Conservation (phyloP, 2,888 invertebrate species). For the Athalia rosae region DNA sequence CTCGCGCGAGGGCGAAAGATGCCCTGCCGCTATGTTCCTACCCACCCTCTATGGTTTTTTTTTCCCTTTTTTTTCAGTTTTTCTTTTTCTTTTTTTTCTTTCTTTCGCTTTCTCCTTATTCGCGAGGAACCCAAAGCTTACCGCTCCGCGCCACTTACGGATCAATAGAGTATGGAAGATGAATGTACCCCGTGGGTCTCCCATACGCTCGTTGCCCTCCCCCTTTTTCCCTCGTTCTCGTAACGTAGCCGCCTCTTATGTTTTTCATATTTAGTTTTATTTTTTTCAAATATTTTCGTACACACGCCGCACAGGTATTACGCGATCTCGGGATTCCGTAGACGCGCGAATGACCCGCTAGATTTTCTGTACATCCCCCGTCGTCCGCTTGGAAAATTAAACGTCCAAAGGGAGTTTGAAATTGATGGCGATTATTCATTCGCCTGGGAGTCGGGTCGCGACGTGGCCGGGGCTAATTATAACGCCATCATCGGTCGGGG, state of each 20-base stretch:
- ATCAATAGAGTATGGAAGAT: constrained; percentile 72
- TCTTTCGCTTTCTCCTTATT: constrained; percentile 49
- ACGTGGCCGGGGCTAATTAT: neutral
- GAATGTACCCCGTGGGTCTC: constrained; percentile 60
- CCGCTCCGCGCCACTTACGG: constrained; percentile 67
- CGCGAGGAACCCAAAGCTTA: constrained; percentile 35
- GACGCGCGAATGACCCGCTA: too few relatives aligned
- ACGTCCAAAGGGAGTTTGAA: neutral
- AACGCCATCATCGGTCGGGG: neutral
- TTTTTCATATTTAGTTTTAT: too few relatives aligned
- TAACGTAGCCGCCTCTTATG: too few relatives aligned
- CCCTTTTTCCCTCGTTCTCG: neutral
- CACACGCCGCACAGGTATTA: too few relatives aligned
- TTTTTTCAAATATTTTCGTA: too few relatives aligned
- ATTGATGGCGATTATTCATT: neutral
- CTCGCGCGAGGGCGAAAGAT: too few relatives aligned
- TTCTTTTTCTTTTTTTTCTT: constrained; percentile 46
- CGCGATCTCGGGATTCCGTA: too few relatives aligned
- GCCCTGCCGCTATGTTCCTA: constrained; percentile 10
- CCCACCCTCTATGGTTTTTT: neutral
- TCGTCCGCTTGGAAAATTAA: neutral
- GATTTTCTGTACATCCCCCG: too few relatives aligned
- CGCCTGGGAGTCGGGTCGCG: neutral
- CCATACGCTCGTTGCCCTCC: neutral
- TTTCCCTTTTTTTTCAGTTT: neutral